These are phyloP conservation scores for Sebastes wilsoni DNA, from an alignment of 2,797 vertebrate species.

Conservation along the genomic window DNA sequence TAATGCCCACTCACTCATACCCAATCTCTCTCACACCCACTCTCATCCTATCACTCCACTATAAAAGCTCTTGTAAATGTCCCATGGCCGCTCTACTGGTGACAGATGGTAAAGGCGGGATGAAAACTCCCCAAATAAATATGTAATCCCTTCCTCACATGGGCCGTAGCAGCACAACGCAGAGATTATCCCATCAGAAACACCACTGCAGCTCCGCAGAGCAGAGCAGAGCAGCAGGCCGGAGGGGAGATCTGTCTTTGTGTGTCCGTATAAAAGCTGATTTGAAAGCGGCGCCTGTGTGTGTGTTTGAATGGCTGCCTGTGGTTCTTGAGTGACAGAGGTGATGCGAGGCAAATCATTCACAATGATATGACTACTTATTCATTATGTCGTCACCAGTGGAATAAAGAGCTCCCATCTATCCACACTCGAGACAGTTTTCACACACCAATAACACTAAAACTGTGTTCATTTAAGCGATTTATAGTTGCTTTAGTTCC, in stretches of 20 bases:
- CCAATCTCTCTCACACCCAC: constrained; percentile 3
- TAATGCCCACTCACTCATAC: neutral
- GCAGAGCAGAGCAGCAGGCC: constrained; percentile 9
- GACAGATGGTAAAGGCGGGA: constrained; percentile 81
- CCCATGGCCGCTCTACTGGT: constrained; percentile 39
- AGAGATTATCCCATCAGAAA: constrained; percentile 73
- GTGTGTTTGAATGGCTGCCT: neutral
- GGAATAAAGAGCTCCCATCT: neutral
- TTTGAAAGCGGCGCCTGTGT: constrained; percentile 7
- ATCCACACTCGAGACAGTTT: neutral
- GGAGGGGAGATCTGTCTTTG: constrained; percentile 25
- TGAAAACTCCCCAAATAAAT: constrained; percentile 79
- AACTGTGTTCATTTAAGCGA: neutral
- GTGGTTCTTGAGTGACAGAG: neutral
- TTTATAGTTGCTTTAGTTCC: constrained; percentile 5
- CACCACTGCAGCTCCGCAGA: constrained; percentile 13
- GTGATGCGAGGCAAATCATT: neutral
- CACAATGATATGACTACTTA: neutral
- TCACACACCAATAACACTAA: constrained; percentile 14
- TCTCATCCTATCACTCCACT: constrained; percentile 4
- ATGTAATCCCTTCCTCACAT: constrained; percentile 82
- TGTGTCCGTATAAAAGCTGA: neutral
- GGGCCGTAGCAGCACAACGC: constrained; percentile 54
- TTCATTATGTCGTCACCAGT: constrained; percentile 5
- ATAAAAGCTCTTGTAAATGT: constrained; percentile 51